phyloP scores from a whole-genome alignment of 2,113 vertebrate species.

The Datnioides undecimradiatus region DNA sequence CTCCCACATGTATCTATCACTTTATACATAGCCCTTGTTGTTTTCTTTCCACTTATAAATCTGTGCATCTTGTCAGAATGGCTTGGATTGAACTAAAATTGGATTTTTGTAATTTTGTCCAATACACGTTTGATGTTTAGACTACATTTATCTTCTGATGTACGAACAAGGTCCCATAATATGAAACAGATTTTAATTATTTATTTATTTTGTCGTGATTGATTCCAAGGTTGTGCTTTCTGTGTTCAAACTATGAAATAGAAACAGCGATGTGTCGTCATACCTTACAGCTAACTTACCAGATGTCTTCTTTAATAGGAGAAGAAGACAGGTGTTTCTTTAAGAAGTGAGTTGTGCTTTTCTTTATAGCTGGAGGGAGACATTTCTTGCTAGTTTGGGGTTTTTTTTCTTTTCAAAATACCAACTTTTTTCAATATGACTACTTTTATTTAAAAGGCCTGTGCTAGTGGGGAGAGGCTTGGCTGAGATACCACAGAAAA shows the following conservation, averaged over 20 bases:
- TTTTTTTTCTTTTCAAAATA: slow-evolving; percentile 1
- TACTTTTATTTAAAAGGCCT: not conserved
- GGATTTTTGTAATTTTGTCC: not conserved
- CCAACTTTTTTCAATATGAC: not conserved
- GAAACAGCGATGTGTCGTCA: not conserved
- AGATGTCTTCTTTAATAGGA: slow-evolving; percentile 15
- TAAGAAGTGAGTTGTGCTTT: not conserved
- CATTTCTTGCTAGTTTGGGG: not conserved
- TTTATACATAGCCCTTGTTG: not conserved
- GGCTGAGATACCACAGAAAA: not conserved
- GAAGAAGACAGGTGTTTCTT: not conserved
- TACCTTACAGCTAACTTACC: not conserved
- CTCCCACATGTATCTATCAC: slow-evolving; percentile 11
- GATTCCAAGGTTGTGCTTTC: not conserved
- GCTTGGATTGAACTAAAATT: not conserved
- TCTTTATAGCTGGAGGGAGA: slow-evolving; percentile 1
- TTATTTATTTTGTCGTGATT: not conserved
- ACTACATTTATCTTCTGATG: not conserved
- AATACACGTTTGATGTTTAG: not conserved
- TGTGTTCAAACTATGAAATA: not conserved
- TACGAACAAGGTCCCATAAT: not conserved
- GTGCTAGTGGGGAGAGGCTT: not conserved
- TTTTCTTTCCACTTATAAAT: slow-evolving; percentile 11
- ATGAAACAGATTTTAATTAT: not conserved
- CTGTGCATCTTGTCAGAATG: slow-evolving; percentile 8